A percentile compares a stretch with the other conserved stretches of the same genome.
Conservation (phyloP, 2,888 invertebrate genomes). For the Cordilura impudica region DNA sequence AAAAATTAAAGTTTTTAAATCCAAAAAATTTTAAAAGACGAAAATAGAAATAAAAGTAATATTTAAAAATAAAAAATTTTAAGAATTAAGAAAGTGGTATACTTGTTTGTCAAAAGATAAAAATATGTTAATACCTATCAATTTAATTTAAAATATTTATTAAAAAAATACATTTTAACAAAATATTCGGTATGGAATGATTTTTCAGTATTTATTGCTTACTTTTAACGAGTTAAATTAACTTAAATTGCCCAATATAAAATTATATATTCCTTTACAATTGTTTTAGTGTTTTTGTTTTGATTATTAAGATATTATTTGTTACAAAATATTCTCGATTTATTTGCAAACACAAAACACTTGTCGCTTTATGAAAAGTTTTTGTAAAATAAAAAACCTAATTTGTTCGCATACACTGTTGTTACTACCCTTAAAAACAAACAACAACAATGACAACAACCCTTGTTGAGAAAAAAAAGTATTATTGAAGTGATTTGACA, state of each 20-base stretch:
- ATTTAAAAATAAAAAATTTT: conserved; percentile 6
- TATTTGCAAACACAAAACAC: conserved; percentile 63
- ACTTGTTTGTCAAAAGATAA: too few relatives aligned
- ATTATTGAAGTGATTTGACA: conserved; percentile 15
- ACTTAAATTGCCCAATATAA: background rate
- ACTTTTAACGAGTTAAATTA: background rate
- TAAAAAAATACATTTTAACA: too few relatives aligned
- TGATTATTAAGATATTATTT: conserved; percentile 59
- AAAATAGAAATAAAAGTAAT: conserved; percentile 27
- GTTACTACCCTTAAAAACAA: conserved; percentile 41
- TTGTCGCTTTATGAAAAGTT: conserved; percentile 62
- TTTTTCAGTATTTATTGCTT: too few relatives aligned
- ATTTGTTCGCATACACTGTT: conserved; percentile 26
- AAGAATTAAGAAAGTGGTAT: too few relatives aligned
- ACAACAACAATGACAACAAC: conserved; percentile 29
- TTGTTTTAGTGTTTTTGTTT: conserved; percentile 53
- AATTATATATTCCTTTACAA: conserved; percentile 31
- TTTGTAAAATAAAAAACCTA: conserved; percentile 52
- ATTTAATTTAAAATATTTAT: too few relatives aligned
- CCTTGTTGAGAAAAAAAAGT: conserved; percentile 14
- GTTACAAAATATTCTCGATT: conserved; percentile 60
- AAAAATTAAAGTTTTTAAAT: conserved; percentile 48
- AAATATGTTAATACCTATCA: too few relatives aligned
- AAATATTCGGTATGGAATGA: too few relatives aligned
- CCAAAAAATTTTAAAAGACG: conserved; percentile 8